phyloP scores from a whole-genome alignment of 2,888 invertebrate species.

The Troides aeacus region DNA sequence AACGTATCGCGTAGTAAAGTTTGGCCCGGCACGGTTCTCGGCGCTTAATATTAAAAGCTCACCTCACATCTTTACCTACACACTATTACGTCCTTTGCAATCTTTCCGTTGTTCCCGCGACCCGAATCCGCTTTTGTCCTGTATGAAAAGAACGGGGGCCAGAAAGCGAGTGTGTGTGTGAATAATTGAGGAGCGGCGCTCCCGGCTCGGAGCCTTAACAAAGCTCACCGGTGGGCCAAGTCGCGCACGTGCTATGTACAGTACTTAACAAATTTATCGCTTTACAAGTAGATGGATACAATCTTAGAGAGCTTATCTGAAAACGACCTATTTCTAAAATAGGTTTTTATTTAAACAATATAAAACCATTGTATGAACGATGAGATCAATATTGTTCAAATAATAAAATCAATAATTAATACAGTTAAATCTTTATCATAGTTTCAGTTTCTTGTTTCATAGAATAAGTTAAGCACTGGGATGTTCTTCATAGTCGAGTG shows the following conservation, averaged over 20 bases:
- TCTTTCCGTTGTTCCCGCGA: conserved; percentile 72
- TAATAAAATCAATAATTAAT: no score
- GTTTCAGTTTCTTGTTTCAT: no score
- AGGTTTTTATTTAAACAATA: no score
- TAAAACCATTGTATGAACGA: no score
- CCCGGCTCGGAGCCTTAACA: conserved; percentile 62
- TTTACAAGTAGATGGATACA: background rate
- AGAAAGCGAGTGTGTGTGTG: conserved; percentile 68
- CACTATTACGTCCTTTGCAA: conserved; percentile 64
- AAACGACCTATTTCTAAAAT: no score
- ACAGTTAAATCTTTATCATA: no score
- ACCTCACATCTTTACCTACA: conserved; percentile 52
- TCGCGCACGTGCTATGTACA: conserved; percentile 43
- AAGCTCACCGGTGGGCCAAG: conserved; percentile 49
- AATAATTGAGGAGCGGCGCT: conserved; percentile 71
- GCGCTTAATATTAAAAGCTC: conserved; percentile 70
- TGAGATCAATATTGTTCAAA: no score
- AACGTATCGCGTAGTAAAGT: conserved; percentile 60
- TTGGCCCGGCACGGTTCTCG: conserved; percentile 46
- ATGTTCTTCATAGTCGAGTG: no score
- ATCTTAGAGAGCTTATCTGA: background rate
- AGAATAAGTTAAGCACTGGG: no score
- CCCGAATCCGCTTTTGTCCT: conserved; percentile 74
- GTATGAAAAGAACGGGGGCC: conserved; percentile 69
- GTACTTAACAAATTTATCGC: background rate